Percentiles rank a stretch among this genome's conserved stretches.
Evolutionary conservation across 2,113 vertebrate genomes (phyloP).

Genomic region (Clarias gariepinus): DNA sequence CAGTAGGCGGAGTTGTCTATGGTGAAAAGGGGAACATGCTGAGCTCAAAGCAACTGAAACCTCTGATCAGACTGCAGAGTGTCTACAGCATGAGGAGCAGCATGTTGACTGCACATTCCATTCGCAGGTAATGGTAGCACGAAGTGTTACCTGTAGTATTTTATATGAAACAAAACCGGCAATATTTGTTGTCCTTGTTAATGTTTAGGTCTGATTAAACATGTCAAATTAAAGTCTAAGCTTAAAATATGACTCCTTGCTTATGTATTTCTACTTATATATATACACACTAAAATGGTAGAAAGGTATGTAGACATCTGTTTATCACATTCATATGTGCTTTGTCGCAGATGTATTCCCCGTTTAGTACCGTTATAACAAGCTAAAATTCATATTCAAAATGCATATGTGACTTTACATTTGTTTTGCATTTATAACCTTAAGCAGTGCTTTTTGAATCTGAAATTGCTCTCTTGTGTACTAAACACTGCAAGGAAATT

Average conservation of each 20-base stretch:
- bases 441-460: conserved; percentile 1
- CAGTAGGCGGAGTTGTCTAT: too few relatives aligned
- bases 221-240: neutral
- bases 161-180: neutral
- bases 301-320: neutral
- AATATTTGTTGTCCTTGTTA: neutral
- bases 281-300: too few relatives aligned
- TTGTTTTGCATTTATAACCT: neutral
- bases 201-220: neutral
- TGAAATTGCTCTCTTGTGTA: neutral
- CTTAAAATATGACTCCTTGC: neutral
- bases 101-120: too few relatives aligned
- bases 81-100: too few relatives aligned
- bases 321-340: neutral
- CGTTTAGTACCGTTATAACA: neutral
- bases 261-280: neutral
- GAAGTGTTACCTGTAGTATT: too few relatives aligned
- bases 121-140: too few relatives aligned
- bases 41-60: too few relatives aligned
- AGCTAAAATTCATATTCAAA: neutral
- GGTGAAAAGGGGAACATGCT: too few relatives aligned
- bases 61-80: too few relatives aligned
- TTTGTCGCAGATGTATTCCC: neutral
- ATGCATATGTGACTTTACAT: neutral
- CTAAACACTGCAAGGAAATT: neutral